A percentile compares a stretch with the other conserved stretches of the same genome.
Conservation (phyloP, 2,888 invertebrate genomes). For the Apocheima hispidaria region DNA sequence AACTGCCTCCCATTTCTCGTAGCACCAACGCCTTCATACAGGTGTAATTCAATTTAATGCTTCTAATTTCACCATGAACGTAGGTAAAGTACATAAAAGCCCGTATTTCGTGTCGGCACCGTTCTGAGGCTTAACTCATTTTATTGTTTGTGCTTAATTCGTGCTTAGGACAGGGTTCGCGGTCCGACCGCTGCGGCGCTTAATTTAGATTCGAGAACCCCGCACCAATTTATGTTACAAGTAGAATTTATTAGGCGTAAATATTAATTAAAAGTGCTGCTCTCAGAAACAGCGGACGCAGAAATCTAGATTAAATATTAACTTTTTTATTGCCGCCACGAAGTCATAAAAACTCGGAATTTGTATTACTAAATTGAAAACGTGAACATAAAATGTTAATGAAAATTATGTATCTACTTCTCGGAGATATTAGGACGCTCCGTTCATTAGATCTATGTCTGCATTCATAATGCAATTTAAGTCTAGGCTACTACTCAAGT, state of each 20-base stretch:
- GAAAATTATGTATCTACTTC: background rate
- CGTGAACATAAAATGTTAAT: slow-evolving; percentile 25
- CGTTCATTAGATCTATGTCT: slow-evolving; percentile 11
- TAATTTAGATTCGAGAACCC: slow-evolving; percentile 57
- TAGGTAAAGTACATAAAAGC: slow-evolving; percentile 40
- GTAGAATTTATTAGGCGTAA: slow-evolving; percentile 48
- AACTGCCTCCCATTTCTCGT: slow-evolving; percentile 25
- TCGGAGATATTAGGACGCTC: slow-evolving; percentile 1
- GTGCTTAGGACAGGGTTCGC: slow-evolving; percentile 53
- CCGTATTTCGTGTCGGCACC: slow-evolving; percentile 38
- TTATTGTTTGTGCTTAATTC: slow-evolving; percentile 64
- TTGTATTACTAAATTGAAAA: slow-evolving; percentile 36
- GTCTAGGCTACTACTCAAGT: slow-evolving; percentile 5
- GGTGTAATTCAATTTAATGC: slow-evolving; percentile 34
- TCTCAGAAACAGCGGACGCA: slow-evolving; percentile 21
- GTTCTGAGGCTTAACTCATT: slow-evolving; percentile 55
- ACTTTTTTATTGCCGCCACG: slow-evolving; percentile 35
- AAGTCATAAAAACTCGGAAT: slow-evolving; percentile 30
- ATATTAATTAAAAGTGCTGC: slow-evolving; percentile 43
- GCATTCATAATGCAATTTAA: slow-evolving; percentile 28
- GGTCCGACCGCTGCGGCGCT: slow-evolving; percentile 51
- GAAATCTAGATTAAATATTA: slow-evolving; percentile 38
- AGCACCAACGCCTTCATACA: slow-evolving; percentile 25
- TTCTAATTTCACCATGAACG: slow-evolving; percentile 38
- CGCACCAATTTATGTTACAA: slow-evolving; percentile 53